Percentiles rank a stretch among this genome's conserved stretches.
Conservation (phyloP, 2,888 invertebrate species). For the Subacronicta megacephala region DNA sequence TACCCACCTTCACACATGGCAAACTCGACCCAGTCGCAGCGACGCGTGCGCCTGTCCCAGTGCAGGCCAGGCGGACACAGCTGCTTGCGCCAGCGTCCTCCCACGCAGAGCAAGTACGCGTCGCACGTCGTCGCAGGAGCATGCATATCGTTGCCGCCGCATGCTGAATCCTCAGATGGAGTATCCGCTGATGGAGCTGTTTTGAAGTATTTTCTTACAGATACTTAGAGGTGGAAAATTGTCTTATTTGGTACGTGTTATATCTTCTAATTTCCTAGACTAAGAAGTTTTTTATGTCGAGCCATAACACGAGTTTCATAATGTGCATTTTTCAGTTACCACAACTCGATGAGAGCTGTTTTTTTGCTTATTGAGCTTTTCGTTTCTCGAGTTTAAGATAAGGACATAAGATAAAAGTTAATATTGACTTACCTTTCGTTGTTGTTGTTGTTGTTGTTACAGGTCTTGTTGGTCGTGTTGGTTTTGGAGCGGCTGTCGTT, state of each 20-base stretch:
- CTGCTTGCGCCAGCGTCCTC: slow-evolving; percentile 92
- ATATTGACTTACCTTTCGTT: slow-evolving; percentile 57
- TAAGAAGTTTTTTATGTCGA: too few relatives aligned
- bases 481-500: slow-evolving; percentile 70
- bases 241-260: too few relatives aligned
- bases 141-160: slow-evolving; percentile 70
- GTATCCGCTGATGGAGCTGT: slow-evolving; percentile 58
- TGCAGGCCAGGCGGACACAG: slow-evolving; percentile 94
- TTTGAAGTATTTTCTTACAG: neutral
- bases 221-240: too few relatives aligned
- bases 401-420: too few relatives aligned
- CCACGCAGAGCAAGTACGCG: slow-evolving; percentile 93
- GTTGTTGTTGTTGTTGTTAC: slow-evolving; percentile 66
- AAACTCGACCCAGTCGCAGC: slow-evolving; percentile 94
- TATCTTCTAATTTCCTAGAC: too few relatives aligned
- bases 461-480: slow-evolving; percentile 66
- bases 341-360: too few relatives aligned
- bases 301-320: too few relatives aligned
- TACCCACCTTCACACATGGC: slow-evolving; percentile 91
- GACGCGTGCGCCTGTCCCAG: slow-evolving; percentile 92
- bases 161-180: slow-evolving; percentile 65
- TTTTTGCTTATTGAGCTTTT: too few relatives aligned
- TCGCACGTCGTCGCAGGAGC: slow-evolving; percentile 92
- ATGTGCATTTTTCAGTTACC: too few relatives aligned
- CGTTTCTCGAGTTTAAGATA: too few relatives aligned